A percentile compares a stretch with the other conserved stretches of the same genome.
Conservation (phyloP, 2,888 invertebrate species). For the Bhutanitis thaidina region DNA sequence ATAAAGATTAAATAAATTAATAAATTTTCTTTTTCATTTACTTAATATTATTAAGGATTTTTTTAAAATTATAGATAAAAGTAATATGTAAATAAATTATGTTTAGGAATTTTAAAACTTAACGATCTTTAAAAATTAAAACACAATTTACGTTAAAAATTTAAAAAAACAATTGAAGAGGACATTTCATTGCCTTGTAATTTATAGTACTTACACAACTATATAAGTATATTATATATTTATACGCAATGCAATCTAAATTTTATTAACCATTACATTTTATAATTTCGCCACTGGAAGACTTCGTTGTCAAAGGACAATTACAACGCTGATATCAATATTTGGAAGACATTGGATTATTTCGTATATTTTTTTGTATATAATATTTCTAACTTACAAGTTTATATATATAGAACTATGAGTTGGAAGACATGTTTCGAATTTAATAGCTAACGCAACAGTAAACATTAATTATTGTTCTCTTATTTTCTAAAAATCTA, state of each 20-base stretch:
- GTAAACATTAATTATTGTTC: constrained; percentile 23
- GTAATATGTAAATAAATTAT: too few relatives aligned
- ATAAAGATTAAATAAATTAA: too few relatives aligned
- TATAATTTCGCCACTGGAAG: constrained; percentile 48
- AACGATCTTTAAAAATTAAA: too few relatives aligned
- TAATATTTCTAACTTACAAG: constrained; percentile 29
- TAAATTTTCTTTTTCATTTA: too few relatives aligned
- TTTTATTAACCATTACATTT: constrained; percentile 6
- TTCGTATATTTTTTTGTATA: constrained; percentile 25
- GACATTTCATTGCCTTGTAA: constrained; percentile 19
- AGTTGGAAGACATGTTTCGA: constrained; percentile 41
- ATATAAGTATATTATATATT: not conserved
- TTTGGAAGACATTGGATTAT: constrained; percentile 58
- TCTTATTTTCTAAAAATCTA: constrained; percentile 27
- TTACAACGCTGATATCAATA: constrained; percentile 26
- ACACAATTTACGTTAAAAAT: too few relatives aligned
- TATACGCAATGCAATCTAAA: constrained; percentile 4
- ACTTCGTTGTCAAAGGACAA: constrained; percentile 67
- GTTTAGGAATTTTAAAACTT: too few relatives aligned
- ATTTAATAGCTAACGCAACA: constrained; percentile 26
- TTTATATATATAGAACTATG: constrained; percentile 30
- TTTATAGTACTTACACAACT: too few relatives aligned
- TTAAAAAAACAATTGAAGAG: too few relatives aligned
- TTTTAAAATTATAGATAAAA: too few relatives aligned
- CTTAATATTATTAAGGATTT: too few relatives aligned